Conservation (phyloP, 2,113 vertebrate species). For the Pan paniscus region DNA sequence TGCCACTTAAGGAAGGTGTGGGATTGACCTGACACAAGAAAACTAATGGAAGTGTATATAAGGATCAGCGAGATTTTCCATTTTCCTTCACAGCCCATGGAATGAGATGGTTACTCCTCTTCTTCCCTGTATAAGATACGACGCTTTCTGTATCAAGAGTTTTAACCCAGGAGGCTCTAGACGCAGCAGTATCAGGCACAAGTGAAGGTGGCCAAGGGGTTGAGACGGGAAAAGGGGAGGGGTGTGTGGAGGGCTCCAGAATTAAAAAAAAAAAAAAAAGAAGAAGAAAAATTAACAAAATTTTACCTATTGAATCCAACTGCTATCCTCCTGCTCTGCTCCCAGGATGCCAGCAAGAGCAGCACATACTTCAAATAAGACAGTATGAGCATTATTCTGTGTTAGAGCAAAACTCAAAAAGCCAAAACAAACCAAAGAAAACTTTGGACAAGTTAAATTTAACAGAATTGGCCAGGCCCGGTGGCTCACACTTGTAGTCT, state of each 20-base stretch:
- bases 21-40: neutral
- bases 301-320: neutral
- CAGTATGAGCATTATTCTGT: neutral
- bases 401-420: neutral
- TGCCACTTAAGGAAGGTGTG: neutral
- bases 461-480: neutral
- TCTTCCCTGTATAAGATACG: neutral
- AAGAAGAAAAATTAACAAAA: neutral
- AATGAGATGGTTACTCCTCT: neutral
- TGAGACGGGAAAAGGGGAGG: too few species aligned
- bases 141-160: neutral
- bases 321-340: neutral
- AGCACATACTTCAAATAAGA: too few species aligned
- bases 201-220: neutral
- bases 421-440: neutral
- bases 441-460: neutral
- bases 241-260: neutral
- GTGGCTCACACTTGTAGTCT: too few species aligned
- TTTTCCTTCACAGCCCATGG: neutral
- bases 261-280: neutral
- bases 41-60: neutral
- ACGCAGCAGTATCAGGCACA: neutral
- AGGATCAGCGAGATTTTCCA: neutral
- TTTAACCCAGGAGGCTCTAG: neutral
- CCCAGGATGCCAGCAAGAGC: neutral